These are phyloP conservation scores for Rhynchonycteris naso DNA, from an alignment of 2,797 vertebrate genomes.

Conservation along the genomic window DNA sequence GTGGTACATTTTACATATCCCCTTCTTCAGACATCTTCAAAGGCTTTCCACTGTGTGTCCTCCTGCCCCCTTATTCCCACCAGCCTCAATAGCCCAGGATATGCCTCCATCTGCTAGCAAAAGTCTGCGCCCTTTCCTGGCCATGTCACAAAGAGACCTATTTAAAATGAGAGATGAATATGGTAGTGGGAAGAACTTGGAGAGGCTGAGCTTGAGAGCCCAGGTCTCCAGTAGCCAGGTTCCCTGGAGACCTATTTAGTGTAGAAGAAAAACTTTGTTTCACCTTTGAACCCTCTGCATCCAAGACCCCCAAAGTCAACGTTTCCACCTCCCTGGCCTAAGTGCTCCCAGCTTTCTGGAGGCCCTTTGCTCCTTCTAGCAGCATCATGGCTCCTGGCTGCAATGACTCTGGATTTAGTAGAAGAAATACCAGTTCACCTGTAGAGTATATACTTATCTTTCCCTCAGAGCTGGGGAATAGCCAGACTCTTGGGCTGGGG, in stretches of 20 bases:
- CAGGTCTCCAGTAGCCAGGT: background rate
- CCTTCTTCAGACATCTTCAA: background rate
- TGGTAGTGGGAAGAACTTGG: background rate
- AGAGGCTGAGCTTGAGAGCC: background rate
- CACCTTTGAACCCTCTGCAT: background rate
- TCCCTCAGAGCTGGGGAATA: background rate
- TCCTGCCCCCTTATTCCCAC: no score
- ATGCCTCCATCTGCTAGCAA: background rate
- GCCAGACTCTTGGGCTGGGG: background rate
- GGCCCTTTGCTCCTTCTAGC: background rate
- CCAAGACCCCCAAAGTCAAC: background rate
- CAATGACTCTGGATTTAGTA: background rate
- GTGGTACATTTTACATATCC: background rate
- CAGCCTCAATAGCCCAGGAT: background rate
- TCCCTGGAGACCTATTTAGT: background rate
- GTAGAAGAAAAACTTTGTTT: background rate
- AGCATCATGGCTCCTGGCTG: no score
- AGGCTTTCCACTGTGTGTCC: background rate
- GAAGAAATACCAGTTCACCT: background rate
- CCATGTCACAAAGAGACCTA: background rate
- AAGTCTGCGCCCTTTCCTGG: background rate
- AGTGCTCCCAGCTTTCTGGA: background rate
- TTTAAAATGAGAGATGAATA: background rate
- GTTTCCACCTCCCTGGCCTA: background rate
- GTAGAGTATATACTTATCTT: background rate